Conservation (phyloP, 1,140 invertebrate species). For the Luehdorfia chinensis region DNA sequence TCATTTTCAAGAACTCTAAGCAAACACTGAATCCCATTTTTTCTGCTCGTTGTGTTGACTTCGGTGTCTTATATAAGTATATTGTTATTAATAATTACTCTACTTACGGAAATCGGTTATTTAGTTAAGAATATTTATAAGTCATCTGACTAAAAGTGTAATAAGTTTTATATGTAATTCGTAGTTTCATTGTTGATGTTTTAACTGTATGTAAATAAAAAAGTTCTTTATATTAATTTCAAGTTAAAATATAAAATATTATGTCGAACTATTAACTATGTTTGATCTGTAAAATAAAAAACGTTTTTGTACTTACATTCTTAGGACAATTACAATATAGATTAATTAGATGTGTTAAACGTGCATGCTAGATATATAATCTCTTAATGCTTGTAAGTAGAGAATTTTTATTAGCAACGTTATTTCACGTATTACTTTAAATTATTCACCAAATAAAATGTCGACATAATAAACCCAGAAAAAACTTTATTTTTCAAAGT, state of each 20-base stretch:
- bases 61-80: no score
- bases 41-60: no score
- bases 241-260: constrained; percentile 20
- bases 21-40: no score
- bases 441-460: constrained; percentile 23
- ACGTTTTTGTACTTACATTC: no score
- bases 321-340: no score
- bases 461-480: constrained; percentile 19
- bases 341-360: background rate
- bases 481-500: no score
- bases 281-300: constrained; percentile 5
- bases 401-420: constrained; percentile 1
- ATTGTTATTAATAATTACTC: no score
- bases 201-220: constrained; percentile 27
- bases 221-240: constrained; percentile 16
- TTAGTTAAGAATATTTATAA: no score
- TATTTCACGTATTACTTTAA: constrained; percentile 7
- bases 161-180: constrained; percentile 16
- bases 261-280: constrained; percentile 15
- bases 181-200: constrained; percentile 28
- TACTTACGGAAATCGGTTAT: no score
- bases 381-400: background rate
- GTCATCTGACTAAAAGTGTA: no score
- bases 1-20: no score
- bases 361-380: constrained; percentile 3